phyloP scores from a whole-genome alignment of 1,140 invertebrate species.

The Reticulitermes speratus region DNA sequence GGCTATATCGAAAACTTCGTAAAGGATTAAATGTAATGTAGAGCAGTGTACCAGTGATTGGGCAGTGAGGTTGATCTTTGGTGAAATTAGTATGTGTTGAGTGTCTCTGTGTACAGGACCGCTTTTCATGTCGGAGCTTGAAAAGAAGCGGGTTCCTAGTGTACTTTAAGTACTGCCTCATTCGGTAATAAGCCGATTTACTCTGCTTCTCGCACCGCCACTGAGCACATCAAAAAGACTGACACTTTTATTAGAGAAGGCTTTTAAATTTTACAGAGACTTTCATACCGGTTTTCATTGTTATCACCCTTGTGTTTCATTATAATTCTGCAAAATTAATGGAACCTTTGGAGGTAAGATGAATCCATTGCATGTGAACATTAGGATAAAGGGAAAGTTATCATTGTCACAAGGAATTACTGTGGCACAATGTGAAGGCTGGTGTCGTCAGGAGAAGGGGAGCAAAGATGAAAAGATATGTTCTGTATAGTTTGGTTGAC shows the following conservation, averaged over 20 bases:
- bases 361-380: too few relatives aligned
- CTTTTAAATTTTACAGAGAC: not conserved
- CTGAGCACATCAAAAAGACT: not conserved
- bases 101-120: not conserved
- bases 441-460: too few relatives aligned
- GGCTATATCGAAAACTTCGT: too few relatives aligned
- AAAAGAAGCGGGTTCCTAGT: slow-evolving; percentile 1
- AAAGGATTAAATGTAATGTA: too few relatives aligned
- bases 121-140: not conserved
- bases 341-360: too few relatives aligned
- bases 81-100: not conserved
- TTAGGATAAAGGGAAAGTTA: too few relatives aligned
- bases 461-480: too few relatives aligned
- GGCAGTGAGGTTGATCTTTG: not conserved
- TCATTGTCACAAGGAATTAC: too few relatives aligned
- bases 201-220: not conserved
- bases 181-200: not conserved
- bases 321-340: too few relatives aligned
- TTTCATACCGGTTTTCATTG: not conserved
- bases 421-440: too few relatives aligned
- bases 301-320: too few relatives aligned
- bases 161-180: not conserved
- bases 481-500: too few relatives aligned
- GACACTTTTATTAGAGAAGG: not conserved
- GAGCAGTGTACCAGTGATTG: not conserved